A percentile compares a stretch with the other conserved stretches of the same genome.
These are phyloP conservation scores for Melanotaenia boesemani DNA, from an alignment of 2,797 vertebrate genomes.

Conservation along the genomic window DNA sequence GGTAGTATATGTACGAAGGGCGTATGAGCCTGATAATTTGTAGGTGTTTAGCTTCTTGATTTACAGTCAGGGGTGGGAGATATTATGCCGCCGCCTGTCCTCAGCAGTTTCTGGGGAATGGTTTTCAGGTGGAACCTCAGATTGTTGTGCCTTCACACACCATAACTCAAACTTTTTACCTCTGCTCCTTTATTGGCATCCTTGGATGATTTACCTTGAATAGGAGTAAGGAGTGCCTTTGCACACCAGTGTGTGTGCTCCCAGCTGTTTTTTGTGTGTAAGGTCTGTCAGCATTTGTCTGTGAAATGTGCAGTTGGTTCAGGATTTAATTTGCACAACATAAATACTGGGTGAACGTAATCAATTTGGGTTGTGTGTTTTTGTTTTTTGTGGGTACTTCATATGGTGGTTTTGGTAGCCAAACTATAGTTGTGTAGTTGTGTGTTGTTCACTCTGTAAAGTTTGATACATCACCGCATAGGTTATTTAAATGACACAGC, in stretches of 20 bases:
- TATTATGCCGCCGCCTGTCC: constrained; percentile 55
- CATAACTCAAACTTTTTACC: constrained; percentile 65
- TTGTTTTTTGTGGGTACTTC: constrained; percentile 24
- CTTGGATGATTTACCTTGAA: constrained; percentile 65
- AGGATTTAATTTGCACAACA: constrained; percentile 57
- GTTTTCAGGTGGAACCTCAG: constrained; percentile 35
- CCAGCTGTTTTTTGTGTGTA: constrained; percentile 18
- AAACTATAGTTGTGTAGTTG: constrained; percentile 10
- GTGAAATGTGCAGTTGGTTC: constrained; percentile 49
- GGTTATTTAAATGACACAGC: constrained; percentile 72
- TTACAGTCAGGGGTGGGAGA: constrained; percentile 38
- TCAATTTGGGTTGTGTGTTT: constrained; percentile 41
- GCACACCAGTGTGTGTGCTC: neutral
- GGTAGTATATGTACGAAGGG: constrained; percentile 34
- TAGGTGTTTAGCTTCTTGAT: constrained; percentile 59
- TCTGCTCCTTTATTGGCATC: constrained; percentile 53
- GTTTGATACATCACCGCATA: constrained; percentile 69
- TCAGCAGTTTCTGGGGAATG: constrained; percentile 65
- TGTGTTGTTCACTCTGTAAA: constrained; percentile 65
- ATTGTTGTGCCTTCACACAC: constrained; percentile 36
- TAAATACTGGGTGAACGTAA: constrained; percentile 54
- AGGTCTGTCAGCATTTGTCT: constrained; percentile 42
- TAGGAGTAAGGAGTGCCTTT: constrained; percentile 40
- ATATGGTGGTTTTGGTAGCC: neutral
- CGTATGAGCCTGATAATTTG: constrained; percentile 44